phyloP scores from a whole-genome alignment of 1,140 invertebrate species.

The Drosophila sechellia region DNA sequence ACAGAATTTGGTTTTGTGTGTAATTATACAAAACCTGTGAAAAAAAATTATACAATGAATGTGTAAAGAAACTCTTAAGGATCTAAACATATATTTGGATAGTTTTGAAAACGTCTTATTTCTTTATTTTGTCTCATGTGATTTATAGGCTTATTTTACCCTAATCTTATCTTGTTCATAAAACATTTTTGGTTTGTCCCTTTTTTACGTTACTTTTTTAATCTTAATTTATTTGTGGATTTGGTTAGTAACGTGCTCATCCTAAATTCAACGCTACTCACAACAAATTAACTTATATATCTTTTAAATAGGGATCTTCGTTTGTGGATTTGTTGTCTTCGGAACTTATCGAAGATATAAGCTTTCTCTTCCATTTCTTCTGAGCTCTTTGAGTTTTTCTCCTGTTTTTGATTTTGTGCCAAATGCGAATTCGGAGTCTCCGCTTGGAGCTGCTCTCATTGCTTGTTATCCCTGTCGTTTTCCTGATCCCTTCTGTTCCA shows the following conservation, averaged over 20 bases:
- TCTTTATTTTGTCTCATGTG: background rate
- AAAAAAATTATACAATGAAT: background rate
- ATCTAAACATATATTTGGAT: background rate
- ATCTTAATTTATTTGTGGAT: background rate
- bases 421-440: background rate
- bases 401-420: slow-evolving; percentile 19
- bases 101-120: background rate
- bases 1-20: background rate
- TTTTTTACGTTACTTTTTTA: background rate
- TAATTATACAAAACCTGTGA: background rate
- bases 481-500: slow-evolving; percentile 22
- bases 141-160: too few relatives aligned
- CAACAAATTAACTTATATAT: background rate
- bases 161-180: too few relatives aligned
- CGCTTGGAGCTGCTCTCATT: slow-evolving; percentile 1
- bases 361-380: background rate
- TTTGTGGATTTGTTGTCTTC: background rate
- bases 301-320: background rate
- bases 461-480: slow-evolving; percentile 3
- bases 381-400: slow-evolving; percentile 20
- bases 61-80: too few relatives aligned
- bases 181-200: background rate
- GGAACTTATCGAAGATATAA: background rate
- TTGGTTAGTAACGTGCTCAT: background rate
- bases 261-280: background rate